Conservation (phyloP, 2,888 invertebrate genomes). For the Eumerus sabulonum region DNA sequence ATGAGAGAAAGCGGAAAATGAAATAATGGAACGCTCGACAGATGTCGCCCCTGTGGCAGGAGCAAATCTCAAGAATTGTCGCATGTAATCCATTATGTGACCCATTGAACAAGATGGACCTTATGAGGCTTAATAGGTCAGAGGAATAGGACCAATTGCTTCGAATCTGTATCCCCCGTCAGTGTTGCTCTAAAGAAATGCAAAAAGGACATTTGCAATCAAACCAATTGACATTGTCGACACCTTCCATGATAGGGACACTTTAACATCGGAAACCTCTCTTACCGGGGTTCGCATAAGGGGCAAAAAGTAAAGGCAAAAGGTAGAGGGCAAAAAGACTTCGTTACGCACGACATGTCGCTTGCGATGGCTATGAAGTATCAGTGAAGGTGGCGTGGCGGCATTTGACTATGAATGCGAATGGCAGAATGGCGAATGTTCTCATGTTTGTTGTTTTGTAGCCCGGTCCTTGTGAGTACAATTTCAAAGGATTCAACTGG, state of each 20-base stretch:
- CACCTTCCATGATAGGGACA: neutral
- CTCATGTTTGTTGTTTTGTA: neutral
- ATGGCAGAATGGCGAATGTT: neutral
- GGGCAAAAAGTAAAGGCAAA: no score
- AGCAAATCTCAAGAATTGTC: constrained; percentile 25
- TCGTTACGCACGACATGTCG: neutral
- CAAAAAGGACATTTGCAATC: neutral
- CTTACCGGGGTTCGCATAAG: neutral
- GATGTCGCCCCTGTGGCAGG: constrained; percentile 20
- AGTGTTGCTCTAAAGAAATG: neutral
- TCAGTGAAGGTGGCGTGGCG: neutral
- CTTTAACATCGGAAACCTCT: neutral
- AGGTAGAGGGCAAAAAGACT: neutral
- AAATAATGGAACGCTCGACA: constrained; percentile 11
- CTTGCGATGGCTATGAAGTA: neutral
- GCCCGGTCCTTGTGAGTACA: neutral
- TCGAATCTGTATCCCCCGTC: neutral
- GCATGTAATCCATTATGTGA: constrained; percentile 36
- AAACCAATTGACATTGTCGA: neutral
- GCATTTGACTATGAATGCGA: neutral
- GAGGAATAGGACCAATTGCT: neutral
- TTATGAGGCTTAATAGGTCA: constrained; percentile 21
- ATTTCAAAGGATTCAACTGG: neutral
- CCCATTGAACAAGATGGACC: constrained; percentile 27
- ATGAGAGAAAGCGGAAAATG: no score